Base-by-base conservation (phyloP, 2,113 vertebrate species). In the Xiphophorus couchianus region DNA sequence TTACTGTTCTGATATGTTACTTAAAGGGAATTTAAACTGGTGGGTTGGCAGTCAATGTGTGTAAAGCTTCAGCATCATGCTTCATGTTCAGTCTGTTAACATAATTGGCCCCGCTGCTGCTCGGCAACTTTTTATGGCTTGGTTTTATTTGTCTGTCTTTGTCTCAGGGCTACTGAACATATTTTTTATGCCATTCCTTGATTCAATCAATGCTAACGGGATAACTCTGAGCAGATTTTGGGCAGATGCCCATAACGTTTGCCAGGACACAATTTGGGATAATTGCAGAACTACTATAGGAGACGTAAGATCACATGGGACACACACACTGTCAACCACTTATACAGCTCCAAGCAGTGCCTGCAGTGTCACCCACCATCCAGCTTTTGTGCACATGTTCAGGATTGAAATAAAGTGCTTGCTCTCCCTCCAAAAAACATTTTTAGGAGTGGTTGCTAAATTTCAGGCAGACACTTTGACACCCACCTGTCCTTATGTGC, bases 201-300 rank as follows among this genome's bases (percentile, higher is more conserved):
- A 77, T 63, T 73, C 87, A 79, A 77, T 89, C 77, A 75, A 65
- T 62, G 71, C 76, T 84, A 81, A 84, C 82, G 69, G 83, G 80
- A 77, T 77, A 39, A 74, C 73, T 78, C 82, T 71, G 73, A 10
- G 71, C 48, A 80, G 85, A 80, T 76, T 54, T 80, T 85, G 82
- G 87, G 78, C 76, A 42, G 69, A 66, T 80, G 85, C 83, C 84
- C 81, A 82, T 82, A 87, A 78, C 71, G 64, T 75, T 48, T 74
- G 82, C 63, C 15, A 62, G 84, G 86, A 87, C 86, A 78, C 71
- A 63, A 67, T 92, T 74, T 87, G 67, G 78, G 65, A 87, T 86
- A 89, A 89, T 91, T 87, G 88, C 73, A 79, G 76, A 35, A 58
- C 42, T 51, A 72, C 71, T 84, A 30, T 81, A 78, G 76, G 81